Conservation (phyloP, 1,140 invertebrate species). For the Drosophila sucinea region DNA sequence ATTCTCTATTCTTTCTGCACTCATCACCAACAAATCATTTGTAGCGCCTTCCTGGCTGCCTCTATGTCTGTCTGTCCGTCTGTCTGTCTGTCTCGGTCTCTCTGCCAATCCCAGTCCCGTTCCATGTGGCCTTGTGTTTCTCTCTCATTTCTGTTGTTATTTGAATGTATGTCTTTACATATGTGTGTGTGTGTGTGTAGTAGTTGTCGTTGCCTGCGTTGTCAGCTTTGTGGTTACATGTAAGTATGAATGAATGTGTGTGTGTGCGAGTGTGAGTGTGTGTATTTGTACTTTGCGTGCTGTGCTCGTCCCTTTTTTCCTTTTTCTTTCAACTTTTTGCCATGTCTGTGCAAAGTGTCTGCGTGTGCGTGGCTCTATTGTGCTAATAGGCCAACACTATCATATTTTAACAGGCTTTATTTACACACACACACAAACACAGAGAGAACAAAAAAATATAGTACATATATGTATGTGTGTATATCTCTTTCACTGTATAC, state of each 20-base stretch:
- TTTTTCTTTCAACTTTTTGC: constrained; percentile 55
- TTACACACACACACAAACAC: constrained; percentile 48
- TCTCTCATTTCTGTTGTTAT: constrained; percentile 21
- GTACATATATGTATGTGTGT: neutral
- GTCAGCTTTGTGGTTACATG: constrained; percentile 72
- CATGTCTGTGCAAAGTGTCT: constrained; percentile 35
- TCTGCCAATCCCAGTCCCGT: neutral
- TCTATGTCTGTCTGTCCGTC: constrained; percentile 29
- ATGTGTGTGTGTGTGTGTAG: constrained; percentile 24
- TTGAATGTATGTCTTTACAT: neutral
- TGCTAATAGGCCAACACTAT: constrained; percentile 77
- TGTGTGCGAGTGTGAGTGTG: constrained; percentile 45
- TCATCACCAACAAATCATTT: constrained; percentile 72
- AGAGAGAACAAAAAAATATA: constrained; percentile 22
- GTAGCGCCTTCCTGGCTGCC: constrained; percentile 29
- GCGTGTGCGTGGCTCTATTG: constrained; percentile 66
- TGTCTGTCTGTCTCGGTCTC: constrained; percentile 11
- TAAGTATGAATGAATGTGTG: constrained; percentile 32
- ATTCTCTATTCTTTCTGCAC: constrained; percentile 41
- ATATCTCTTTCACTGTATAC: neutral
- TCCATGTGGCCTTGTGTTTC: constrained; percentile 10
- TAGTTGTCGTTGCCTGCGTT: constrained; percentile 65
- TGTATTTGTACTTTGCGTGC: constrained; percentile 28
- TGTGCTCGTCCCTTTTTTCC: neutral
- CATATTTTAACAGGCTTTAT: constrained; percentile 80